Conservation (phyloP, 1,140 invertebrate genomes). For the Vanessa atalanta region DNA sequence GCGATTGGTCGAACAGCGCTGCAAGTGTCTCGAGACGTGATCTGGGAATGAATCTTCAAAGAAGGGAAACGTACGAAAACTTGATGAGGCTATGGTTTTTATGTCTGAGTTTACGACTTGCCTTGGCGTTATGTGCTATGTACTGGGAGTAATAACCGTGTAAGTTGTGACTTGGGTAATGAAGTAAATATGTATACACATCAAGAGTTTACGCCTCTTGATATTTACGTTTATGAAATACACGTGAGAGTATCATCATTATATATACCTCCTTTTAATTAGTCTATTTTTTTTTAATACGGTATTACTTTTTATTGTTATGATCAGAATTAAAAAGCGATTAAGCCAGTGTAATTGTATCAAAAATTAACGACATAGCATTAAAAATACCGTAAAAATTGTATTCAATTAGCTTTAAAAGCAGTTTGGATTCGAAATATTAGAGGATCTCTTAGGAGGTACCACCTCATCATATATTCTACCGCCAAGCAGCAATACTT, state of each 20-base stretch:
- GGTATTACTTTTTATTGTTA: too few species aligned
- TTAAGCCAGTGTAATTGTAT: too few species aligned
- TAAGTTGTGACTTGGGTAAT: conserved; percentile 17
- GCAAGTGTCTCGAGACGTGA: conserved; percentile 67
- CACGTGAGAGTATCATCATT: not conserved
- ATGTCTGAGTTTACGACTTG: conserved; percentile 18
- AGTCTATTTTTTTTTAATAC: too few species aligned
- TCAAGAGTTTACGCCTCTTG: conserved; percentile 17
- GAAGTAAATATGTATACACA: conserved; percentile 11
- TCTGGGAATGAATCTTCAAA: conserved; percentile 41
- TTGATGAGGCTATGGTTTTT: conserved; percentile 27
- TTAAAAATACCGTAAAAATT: too few species aligned
- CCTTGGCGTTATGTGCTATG: conserved; percentile 15
- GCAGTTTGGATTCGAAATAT: too few species aligned
- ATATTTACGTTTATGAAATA: conserved; percentile 2
- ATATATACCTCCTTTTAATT: not conserved
- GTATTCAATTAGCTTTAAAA: too few species aligned
- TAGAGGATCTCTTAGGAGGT: too few species aligned
- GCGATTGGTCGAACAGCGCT: conserved; percentile 68
- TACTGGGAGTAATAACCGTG: conserved; percentile 23
- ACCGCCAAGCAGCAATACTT: too few species aligned
- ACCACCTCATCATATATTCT: too few species aligned
- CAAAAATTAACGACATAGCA: too few species aligned
- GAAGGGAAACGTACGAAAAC: conserved; percentile 24
- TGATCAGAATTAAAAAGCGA: too few species aligned